A percentile compares a stretch with the other conserved stretches of the same genome.
Conservation (phyloP, 2,797 vertebrate species). For the Uromys caudimaculatus region DNA sequence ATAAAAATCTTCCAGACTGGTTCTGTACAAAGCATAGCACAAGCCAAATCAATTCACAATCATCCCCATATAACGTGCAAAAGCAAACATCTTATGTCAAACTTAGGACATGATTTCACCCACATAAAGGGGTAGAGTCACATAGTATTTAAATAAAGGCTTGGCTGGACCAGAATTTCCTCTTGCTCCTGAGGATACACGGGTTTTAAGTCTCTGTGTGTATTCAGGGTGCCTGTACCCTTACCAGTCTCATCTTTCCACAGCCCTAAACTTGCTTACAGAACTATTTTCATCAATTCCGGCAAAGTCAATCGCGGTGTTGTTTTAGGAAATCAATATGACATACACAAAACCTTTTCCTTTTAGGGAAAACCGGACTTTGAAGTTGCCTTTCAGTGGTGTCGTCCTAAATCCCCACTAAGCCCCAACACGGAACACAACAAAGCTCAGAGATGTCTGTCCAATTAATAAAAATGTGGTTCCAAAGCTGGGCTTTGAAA, state of each 20-base stretch:
- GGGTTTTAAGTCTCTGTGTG: not conserved
- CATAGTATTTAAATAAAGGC: not conserved
- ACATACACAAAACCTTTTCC: slow-evolving; percentile 40
- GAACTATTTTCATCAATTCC: slow-evolving; percentile 48
- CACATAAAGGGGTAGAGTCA: not conserved
- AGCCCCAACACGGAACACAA: not conserved
- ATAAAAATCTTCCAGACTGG: slow-evolving; percentile 1
- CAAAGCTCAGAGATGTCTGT: slow-evolving; percentile 17
- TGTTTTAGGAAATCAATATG: slow-evolving; percentile 73
- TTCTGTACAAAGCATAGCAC: not conserved
- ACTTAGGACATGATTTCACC: not conserved
- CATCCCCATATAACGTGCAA: not conserved
- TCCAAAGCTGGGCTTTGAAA: slow-evolving; percentile 52
- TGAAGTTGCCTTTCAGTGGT: slow-evolving; percentile 50
- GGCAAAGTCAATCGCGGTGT: slow-evolving; percentile 62
- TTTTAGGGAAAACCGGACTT: slow-evolving; percentile 69
- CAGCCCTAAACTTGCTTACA: not conserved
- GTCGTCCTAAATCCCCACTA: slow-evolving; percentile 57
- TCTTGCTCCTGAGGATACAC: not conserved
- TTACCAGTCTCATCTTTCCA: not conserved
- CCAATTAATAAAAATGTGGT: slow-evolving; percentile 47
- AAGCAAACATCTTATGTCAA: not conserved
- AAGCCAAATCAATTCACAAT: not conserved
- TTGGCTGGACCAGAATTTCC: not conserved
- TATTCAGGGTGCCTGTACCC: not conserved